A percentile compares a stretch with the other conserved stretches of the same genome.
These are phyloP conservation scores for Agrilus mali DNA, from an alignment of 2,888 invertebrate species.

Conservation along the genomic window DNA sequence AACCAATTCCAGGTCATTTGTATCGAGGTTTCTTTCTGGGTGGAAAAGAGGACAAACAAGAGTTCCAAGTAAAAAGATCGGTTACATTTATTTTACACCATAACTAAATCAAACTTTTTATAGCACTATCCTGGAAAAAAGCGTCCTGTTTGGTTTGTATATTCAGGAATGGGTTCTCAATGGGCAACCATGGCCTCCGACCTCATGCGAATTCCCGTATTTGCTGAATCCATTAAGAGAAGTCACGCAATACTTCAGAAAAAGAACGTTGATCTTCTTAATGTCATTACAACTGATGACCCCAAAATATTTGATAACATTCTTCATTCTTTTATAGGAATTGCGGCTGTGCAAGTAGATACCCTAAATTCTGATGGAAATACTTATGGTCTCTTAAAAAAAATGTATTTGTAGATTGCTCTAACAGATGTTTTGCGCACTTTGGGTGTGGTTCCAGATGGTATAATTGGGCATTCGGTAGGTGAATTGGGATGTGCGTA, in stretches of 20 bases:
- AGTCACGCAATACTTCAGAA: conserved; percentile 44
- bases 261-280: conserved; percentile 47
- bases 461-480: conserved; percentile 79
- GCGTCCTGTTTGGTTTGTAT: conserved; percentile 52
- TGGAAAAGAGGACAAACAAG: conserved; percentile 23
- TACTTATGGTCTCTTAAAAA: too few relatives aligned
- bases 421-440: conserved; percentile 43
- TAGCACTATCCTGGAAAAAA: conserved; percentile 31
- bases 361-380: neutral
- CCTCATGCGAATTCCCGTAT: conserved; percentile 54
- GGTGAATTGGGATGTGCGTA: conserved; percentile 94
- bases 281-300: conserved; percentile 46
- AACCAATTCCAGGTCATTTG: conserved; percentile 44
- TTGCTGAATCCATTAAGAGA: conserved; percentile 48
- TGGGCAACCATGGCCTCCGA: conserved; percentile 57
- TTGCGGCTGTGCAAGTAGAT: conserved; percentile 47
- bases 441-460: conserved; percentile 52
- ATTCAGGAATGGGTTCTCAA: conserved; percentile 66
- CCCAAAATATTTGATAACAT: conserved; percentile 48
- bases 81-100: neutral
- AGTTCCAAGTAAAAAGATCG: conserved; percentile 22
- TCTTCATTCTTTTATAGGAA: conserved; percentile 58
- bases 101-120: conserved; percentile 7
- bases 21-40: conserved; percentile 48
- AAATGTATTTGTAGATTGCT: conserved; percentile 22